These are phyloP conservation scores for Boloria selene DNA, from an alignment of 2,888 invertebrate genomes.

Conservation along the genomic window DNA sequence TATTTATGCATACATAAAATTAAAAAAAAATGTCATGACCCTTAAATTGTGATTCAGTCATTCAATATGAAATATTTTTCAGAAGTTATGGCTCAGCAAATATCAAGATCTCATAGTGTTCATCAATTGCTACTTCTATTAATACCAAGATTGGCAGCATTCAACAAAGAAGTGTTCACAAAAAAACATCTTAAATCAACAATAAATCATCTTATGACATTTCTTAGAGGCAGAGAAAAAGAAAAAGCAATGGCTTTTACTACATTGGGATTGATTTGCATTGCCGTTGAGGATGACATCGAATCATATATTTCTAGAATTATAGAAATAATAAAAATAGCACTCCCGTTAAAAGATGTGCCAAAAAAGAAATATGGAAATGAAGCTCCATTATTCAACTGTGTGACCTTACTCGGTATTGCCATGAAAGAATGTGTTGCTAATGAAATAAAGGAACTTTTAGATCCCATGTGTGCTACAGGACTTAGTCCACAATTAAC, in stretches of 20 bases:
- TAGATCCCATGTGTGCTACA: slow-evolving; percentile 95
- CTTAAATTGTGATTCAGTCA: background rate
- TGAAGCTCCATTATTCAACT: slow-evolving; percentile 95
- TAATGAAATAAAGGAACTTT: slow-evolving; percentile 89
- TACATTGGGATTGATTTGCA: slow-evolving; percentile 94
- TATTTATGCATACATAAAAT: too few species aligned
- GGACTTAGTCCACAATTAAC: slow-evolving; percentile 95
- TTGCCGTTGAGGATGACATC: slow-evolving; percentile 92
- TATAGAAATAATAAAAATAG: slow-evolving; percentile 90
- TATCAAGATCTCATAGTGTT: slow-evolving; percentile 89
- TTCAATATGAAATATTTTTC: slow-evolving; percentile 47
- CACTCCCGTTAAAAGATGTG: slow-evolving; percentile 89
- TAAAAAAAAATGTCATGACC: background rate
- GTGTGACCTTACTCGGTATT: slow-evolving; percentile 95
- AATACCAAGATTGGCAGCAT: slow-evolving; percentile 96
- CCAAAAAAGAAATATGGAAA: slow-evolving; percentile 88
- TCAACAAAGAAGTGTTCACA: slow-evolving; percentile 91
- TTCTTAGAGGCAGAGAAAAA: slow-evolving; percentile 90
- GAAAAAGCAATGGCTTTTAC: slow-evolving; percentile 94
- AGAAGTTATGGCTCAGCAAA: slow-evolving; percentile 91
- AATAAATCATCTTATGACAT: slow-evolving; percentile 89
- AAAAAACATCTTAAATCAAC: slow-evolving; percentile 88
- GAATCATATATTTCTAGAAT: slow-evolving; percentile 90
- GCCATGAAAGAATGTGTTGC: slow-evolving; percentile 92
- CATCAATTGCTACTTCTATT: slow-evolving; percentile 93